Percentiles rank a stretch among this genome's conserved stretches.
These are phyloP conservation scores for Rallus limicola DNA, from an alignment of 2,113 vertebrate species.

Conservation along the genomic window DNA sequence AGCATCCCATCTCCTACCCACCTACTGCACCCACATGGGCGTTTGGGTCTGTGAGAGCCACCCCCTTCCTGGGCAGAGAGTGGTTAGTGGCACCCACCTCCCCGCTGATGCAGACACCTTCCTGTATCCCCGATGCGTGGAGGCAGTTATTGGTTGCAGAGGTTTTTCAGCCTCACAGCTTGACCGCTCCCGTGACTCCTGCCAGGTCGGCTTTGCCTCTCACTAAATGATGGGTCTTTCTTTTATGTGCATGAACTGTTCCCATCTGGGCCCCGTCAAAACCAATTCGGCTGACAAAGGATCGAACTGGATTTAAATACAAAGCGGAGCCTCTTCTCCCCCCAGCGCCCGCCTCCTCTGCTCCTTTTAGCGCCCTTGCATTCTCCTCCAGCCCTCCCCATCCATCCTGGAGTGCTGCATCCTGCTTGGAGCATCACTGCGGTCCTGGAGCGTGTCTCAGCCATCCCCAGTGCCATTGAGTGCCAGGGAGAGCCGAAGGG, in stretches of 20 bases:
- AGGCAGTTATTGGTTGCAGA: neutral
- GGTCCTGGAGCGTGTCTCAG: neutral
- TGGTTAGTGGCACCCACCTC: accelerated
- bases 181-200: constrained; percentile 4
- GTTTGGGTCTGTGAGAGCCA: neutral
- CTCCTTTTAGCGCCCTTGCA: neutral
- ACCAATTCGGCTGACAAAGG: neutral
- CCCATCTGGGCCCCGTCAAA: constrained; percentile 37
- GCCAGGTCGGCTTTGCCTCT: constrained; percentile 21
- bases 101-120: neutral
- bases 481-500: neutral
- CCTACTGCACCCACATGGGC: neutral
- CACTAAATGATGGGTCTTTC: neutral
- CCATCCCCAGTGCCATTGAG: neutral
- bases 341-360: neutral
- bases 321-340: neutral
- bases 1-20: neutral
- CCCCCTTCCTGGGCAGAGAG: neutral
- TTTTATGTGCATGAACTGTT: neutral
- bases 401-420: neutral
- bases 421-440: neutral
- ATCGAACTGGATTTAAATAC: neutral
- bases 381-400: neutral
- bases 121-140: accelerated
- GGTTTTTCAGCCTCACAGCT: neutral